Evolutionary conservation across 1,140 invertebrate genomes (phyloP).

Genomic region (Drosophila navojoa): DNA sequence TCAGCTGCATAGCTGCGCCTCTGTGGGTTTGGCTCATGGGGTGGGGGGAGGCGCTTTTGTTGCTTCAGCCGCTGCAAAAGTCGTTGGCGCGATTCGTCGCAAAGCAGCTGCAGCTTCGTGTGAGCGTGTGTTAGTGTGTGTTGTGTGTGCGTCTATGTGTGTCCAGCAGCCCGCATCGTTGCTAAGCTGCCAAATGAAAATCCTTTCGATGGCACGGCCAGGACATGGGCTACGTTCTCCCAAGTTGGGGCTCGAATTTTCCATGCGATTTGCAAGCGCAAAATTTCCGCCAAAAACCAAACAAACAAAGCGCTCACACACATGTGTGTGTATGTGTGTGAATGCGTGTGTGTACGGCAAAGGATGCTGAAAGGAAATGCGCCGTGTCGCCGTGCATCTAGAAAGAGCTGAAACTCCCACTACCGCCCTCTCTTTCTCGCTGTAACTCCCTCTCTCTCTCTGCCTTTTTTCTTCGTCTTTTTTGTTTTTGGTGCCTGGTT

Average conservation of each 20-base stretch:
- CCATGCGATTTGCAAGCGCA: constrained; percentile 78
- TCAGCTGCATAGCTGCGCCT: constrained; percentile 66
- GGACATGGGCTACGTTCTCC: constrained; percentile 35
- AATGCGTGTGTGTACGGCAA: constrained; percentile 13
- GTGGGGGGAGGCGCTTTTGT: constrained; percentile 8
- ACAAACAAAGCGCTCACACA: constrained; percentile 49
- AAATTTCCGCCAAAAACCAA: constrained; percentile 75
- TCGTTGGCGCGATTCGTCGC: constrained; percentile 61
- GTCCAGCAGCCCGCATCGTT: constrained; percentile 46
- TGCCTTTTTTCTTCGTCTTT: constrained; percentile 14
- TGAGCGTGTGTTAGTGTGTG: constrained; percentile 6
- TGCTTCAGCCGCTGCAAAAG: constrained; percentile 35
- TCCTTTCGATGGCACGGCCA: constrained; percentile 50
- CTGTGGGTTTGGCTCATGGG: background rate
- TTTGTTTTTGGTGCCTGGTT: constrained; percentile 1
- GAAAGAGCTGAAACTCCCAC: background rate
- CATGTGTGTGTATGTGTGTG: background rate
- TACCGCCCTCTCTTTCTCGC: background rate
- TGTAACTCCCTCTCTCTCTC: constrained; percentile 1
- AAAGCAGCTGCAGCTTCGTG: constrained; percentile 12
- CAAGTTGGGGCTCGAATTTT: constrained; percentile 57
- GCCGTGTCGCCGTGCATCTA: constrained; percentile 32
- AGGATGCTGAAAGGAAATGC: constrained; percentile 45
- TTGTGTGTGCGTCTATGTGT: constrained; percentile 15
- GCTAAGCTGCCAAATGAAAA: constrained; percentile 77